phyloP scores from a whole-genome alignment of 2,888 invertebrate genomes.

The Acholoe squamosa region DNA sequence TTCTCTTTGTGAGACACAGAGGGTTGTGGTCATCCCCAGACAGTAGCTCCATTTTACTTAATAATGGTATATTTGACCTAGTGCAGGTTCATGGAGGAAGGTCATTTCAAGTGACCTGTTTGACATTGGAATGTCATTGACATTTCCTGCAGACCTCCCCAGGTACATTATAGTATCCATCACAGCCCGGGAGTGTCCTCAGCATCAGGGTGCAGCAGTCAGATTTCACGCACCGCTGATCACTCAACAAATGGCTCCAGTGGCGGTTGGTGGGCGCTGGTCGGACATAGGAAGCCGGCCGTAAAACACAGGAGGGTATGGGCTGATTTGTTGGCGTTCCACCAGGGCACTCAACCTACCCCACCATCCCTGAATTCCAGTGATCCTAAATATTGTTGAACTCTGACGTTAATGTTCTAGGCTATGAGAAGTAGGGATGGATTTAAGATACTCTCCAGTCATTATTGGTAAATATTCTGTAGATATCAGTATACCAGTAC shows the following conservation, averaged over 20 bases:
- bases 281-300: neutral
- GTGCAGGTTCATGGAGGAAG: neutral
- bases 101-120: neutral
- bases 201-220: conserved; percentile 12
- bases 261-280: neutral
- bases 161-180: neutral
- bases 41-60: no score
- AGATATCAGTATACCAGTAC: no score
- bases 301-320: neutral
- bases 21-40: no score
- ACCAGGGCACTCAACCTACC: neutral
- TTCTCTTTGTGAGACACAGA: no score
- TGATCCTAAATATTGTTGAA: no score
- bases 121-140: conserved; percentile 3
- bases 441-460: no score
- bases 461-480: no score
- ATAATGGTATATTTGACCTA: conserved; percentile 16
- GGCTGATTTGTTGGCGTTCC: neutral
- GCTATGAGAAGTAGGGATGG: no score
- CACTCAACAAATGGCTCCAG: neutral
- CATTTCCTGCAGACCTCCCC: conserved; percentile 16
- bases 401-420: no score
- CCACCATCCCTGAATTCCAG: neutral
- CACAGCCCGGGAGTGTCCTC: neutral
- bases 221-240: conserved; percentile 1